Percentiles rank a stretch among this genome's conserved stretches.
phyloP scores from a whole-genome alignment of 2,113 vertebrate species.

The Ctenodactylus gundi region DNA sequence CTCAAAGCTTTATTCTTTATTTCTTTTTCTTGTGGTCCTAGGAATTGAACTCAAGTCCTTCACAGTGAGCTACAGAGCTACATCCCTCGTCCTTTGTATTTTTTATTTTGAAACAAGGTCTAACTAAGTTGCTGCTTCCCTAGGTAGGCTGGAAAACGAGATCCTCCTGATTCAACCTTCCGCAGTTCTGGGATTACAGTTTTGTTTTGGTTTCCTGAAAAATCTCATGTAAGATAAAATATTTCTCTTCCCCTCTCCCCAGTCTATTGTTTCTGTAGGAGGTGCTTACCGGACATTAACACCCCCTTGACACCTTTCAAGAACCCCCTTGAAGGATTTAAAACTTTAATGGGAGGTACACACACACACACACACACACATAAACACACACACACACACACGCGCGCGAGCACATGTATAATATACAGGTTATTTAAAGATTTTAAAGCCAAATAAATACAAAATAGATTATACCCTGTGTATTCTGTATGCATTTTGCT shows the following conservation, averaged over 20 bases:
- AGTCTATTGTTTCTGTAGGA: not conserved
- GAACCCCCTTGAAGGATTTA: not conserved
- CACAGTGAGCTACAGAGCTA: not conserved
- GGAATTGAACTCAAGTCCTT: not conserved
- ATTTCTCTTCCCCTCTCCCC: not conserved
- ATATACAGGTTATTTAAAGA: not conserved
- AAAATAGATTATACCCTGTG: not conserved
- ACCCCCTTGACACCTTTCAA: not conserved
- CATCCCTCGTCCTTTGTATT: not conserved
- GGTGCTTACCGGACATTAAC: not conserved
- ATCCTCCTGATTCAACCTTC: too few relatives aligned
- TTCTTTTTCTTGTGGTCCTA: not conserved
- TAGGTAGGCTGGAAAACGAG: too few relatives aligned
- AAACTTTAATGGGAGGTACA: too few relatives aligned
- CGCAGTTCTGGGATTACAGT: not conserved
- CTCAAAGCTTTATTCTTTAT: not conserved
- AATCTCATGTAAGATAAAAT: not conserved
- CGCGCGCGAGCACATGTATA: not conserved
- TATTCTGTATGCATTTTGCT: not conserved
- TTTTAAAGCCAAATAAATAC: not conserved
- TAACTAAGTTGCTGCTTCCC: too few relatives aligned
- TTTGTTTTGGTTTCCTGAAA: not conserved
- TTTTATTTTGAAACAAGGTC: not conserved
- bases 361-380: not conserved
- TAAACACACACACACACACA: not conserved